These are phyloP conservation scores for Dynastes maya DNA, from an alignment of 2,888 invertebrate species.

Conservation along the genomic window DNA sequence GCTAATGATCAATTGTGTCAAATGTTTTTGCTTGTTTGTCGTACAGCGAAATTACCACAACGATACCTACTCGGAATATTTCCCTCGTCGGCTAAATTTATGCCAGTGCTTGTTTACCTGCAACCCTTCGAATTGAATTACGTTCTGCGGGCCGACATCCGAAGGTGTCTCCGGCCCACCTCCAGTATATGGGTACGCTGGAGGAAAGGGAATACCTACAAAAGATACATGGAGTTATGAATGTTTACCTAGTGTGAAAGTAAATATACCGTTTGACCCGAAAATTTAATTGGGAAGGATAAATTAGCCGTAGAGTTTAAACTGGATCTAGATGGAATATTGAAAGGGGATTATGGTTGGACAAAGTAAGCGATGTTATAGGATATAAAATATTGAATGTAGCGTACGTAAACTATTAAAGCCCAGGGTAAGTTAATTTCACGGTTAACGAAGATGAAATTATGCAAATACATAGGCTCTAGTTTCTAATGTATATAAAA, in stretches of 20 bases:
- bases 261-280: constrained; percentile 32
- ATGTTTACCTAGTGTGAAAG: constrained; percentile 21
- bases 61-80: constrained; percentile 24
- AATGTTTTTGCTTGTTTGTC: constrained; percentile 53
- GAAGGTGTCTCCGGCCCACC: constrained; percentile 22
- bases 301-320: constrained; percentile 20
- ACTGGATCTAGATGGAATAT: constrained; percentile 24
- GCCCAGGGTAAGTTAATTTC: neutral
- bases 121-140: constrained; percentile 44
- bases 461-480: constrained; percentile 1
- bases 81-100: constrained; percentile 27
- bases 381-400: neutral
- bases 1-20: constrained; percentile 57
- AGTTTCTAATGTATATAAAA: neutral
- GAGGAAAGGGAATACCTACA: neutral
- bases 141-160: constrained; percentile 10
- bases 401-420: constrained; percentile 4
- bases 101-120: constrained; percentile 40
- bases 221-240: constrained; percentile 19
- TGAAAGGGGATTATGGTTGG: constrained; percentile 35
- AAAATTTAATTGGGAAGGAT: constrained; percentile 33
- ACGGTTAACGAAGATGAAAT: neutral
- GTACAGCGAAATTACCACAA: constrained; percentile 30
- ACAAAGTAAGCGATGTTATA: constrained; percentile 16
- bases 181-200: neutral